Percentiles rank a stretch among this genome's conserved stretches.
phyloP scores from a whole-genome alignment of 2,113 vertebrate species.

The Onychostoma macrolepis region DNA sequence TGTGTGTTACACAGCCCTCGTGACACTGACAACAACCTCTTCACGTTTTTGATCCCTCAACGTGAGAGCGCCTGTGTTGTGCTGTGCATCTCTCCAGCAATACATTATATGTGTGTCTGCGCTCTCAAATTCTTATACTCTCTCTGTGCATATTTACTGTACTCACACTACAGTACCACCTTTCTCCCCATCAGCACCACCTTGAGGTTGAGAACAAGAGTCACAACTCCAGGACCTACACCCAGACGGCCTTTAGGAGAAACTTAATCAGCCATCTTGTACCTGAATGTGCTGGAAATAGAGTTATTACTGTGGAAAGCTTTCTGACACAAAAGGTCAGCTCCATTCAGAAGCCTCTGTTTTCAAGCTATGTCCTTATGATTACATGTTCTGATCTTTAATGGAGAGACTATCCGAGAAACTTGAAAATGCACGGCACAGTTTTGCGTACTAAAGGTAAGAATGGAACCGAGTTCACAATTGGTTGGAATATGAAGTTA shows the following conservation, averaged over 20 bases:
- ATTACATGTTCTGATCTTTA: conserved; percentile 71
- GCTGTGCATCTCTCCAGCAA: not conserved
- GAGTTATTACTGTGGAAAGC: conserved; percentile 66
- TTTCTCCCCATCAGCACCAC: conserved; percentile 30
- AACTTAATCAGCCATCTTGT: conserved; percentile 52
- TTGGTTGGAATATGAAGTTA: not conserved
- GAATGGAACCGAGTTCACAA: conserved; percentile 25
- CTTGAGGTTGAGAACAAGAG: conserved; percentile 37
- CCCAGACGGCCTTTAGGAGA: conserved; percentile 40
- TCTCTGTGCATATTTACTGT: conserved; percentile 10
- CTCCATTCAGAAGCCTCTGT: conserved; percentile 68
- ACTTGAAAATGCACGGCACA: conserved; percentile 8
- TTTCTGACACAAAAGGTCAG: conserved; percentile 63
- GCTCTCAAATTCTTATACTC: not conserved
- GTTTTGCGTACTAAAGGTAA: conserved; percentile 19
- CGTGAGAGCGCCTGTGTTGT: conserved; percentile 28
- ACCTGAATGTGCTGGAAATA: conserved; percentile 56
- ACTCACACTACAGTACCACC: conserved; percentile 8
- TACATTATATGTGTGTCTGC: not conserved
- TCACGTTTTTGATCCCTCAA: conserved; percentile 31
- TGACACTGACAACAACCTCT: conserved; percentile 36
- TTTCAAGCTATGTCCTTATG: conserved; percentile 57
- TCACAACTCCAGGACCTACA: not conserved
- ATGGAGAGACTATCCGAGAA: conserved; percentile 61
- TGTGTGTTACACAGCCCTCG: conserved; percentile 8